These are phyloP conservation scores for Perca flavescens DNA, from an alignment of 2,113 vertebrate genomes.

Conservation along the genomic window DNA sequence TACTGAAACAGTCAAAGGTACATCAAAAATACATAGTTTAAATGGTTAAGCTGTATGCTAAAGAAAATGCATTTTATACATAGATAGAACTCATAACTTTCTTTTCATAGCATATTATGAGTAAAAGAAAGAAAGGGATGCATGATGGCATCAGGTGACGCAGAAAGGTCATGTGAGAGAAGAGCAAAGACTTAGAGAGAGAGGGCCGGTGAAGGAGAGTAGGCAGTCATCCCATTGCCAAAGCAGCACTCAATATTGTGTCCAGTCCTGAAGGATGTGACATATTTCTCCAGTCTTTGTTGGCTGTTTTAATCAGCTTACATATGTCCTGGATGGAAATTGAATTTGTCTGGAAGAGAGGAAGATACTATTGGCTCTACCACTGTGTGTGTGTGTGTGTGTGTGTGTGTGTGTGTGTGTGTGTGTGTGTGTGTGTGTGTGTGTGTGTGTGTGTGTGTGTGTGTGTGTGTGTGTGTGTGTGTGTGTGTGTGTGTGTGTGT, in stretches of 20 bases:
- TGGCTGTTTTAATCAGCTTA: slow-evolving; percentile 72
- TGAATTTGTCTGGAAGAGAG: slow-evolving; percentile 74
- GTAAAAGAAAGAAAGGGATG: slow-evolving; percentile 37
- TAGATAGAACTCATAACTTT: neutral
- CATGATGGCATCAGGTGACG: slow-evolving; percentile 50
- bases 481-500: slow-evolving; percentile 23
- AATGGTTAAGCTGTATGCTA: slow-evolving; percentile 8
- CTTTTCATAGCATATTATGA: slow-evolving; percentile 27
- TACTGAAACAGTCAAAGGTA: neutral
- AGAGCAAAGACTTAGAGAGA: slow-evolving; percentile 35
- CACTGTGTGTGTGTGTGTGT: slow-evolving; percentile 49
- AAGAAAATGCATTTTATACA: neutral
- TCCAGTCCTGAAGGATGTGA: slow-evolving; percentile 78
- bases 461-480: slow-evolving; percentile 52
- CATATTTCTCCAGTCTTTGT: slow-evolving; percentile 78
- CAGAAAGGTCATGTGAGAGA: slow-evolving; percentile 57
- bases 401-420: slow-evolving; percentile 13
- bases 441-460: slow-evolving; percentile 7
- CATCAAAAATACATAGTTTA: slow-evolving; percentile 20
- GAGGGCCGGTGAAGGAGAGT: slow-evolving; percentile 32
- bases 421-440: slow-evolving; percentile 45
- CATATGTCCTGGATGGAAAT: slow-evolving; percentile 77
- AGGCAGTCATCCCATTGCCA: slow-evolving; percentile 46
- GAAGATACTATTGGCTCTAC: slow-evolving; percentile 70
- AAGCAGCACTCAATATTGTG: slow-evolving; percentile 71